Conservation (phyloP, 2,888 invertebrate species). For the Phoronis australis region DNA sequence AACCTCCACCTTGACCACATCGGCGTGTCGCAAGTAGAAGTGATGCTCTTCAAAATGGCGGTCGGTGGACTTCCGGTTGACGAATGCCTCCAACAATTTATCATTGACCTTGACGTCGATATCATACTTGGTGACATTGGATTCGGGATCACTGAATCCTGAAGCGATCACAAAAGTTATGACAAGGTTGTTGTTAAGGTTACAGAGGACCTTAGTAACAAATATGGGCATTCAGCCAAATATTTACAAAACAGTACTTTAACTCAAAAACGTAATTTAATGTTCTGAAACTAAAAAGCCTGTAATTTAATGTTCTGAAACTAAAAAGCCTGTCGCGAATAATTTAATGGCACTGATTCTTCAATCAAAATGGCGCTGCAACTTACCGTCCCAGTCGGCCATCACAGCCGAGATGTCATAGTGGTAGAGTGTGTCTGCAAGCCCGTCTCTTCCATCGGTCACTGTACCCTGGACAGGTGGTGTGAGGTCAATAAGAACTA, state of each 20-base stretch:
- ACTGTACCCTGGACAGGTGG: slow-evolving; percentile 17
- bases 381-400: slow-evolving; percentile 19
- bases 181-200: too few species aligned
- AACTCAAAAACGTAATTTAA: too few species aligned
- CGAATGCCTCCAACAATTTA: slow-evolving; percentile 16
- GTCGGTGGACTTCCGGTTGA: slow-evolving; percentile 8
- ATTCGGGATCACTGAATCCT: slow-evolving; percentile 17
- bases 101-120: slow-evolving; percentile 20
- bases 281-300: too few species aligned
- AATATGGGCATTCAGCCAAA: too few species aligned
- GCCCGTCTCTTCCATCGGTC: slow-evolving; percentile 13
- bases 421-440: slow-evolving; percentile 13
- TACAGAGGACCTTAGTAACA: too few species aligned
- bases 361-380: too few species aligned
- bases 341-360: too few species aligned
- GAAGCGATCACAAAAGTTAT: too few species aligned
- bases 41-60: slow-evolving; percentile 15
- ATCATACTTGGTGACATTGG: neutral
- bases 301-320: too few species aligned
- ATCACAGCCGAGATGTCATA: slow-evolving; percentile 20
- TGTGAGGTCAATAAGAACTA: slow-evolving; percentile 24
- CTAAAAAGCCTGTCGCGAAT: too few species aligned
- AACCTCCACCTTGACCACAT: slow-evolving; percentile 16
- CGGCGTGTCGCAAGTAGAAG: slow-evolving; percentile 14
- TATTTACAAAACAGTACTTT: too few species aligned